Evolutionary conservation across 2,888 invertebrate genomes (phyloP).

Genomic region (Chloroclystis v-ata): DNA sequence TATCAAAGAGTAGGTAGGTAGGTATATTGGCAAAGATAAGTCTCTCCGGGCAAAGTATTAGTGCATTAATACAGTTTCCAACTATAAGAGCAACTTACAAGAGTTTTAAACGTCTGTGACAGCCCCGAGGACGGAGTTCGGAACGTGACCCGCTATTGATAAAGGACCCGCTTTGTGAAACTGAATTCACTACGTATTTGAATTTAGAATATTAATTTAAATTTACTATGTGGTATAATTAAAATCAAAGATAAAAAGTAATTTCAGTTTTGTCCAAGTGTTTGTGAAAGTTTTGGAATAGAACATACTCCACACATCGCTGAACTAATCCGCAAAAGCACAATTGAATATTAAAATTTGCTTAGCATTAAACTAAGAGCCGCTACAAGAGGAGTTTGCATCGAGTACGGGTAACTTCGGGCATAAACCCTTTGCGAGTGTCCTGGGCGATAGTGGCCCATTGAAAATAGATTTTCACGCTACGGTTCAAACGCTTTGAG

Average conservation of each 20-base stretch:
- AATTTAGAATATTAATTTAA: too few relatives aligned
- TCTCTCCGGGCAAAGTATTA: conserved; percentile 41
- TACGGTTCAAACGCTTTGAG: conserved; percentile 59
- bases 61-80: conserved; percentile 56
- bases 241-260: too few relatives aligned
- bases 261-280: conserved; percentile 4
- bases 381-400: conserved; percentile 58
- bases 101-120: conserved; percentile 59
- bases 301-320: conserved; percentile 19
- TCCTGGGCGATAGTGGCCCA: conserved; percentile 73
- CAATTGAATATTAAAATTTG: conserved; percentile 77
- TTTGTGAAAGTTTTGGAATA: conserved; percentile 16
- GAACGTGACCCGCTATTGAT: conserved; percentile 54
- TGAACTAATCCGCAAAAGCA: conserved; percentile 45
- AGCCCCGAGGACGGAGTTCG: conserved; percentile 45
- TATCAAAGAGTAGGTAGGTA: conserved; percentile 23
- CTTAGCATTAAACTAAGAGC: conserved; percentile 65
- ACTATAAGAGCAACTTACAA: conserved; percentile 40
- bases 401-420: conserved; percentile 64
- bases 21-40: too few relatives aligned
- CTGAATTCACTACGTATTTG: conserved; percentile 20
- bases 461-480: conserved; percentile 78
- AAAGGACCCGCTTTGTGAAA: conserved; percentile 31
- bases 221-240: too few relatives aligned
- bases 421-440: conserved; percentile 68